These are phyloP conservation scores for Neostethus bicornis DNA, from an alignment of 2,797 vertebrate genomes.

Conservation along the genomic window DNA sequence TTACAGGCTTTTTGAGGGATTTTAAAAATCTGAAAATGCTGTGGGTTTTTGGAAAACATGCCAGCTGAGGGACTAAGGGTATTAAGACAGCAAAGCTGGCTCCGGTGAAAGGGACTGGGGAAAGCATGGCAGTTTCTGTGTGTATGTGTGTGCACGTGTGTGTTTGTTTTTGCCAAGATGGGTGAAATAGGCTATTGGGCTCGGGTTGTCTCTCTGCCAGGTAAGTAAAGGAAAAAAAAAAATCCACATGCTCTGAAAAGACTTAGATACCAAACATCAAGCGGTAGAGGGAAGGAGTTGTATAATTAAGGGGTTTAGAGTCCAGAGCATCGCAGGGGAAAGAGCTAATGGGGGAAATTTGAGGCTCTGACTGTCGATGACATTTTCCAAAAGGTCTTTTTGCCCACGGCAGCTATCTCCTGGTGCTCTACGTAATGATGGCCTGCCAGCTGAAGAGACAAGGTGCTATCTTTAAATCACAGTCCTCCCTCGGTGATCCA, in stretches of 20 bases:
- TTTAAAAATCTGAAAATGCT: constrained; percentile 69
- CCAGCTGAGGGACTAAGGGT: constrained; percentile 68
- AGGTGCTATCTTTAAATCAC: constrained; percentile 64
- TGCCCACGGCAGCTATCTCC: constrained; percentile 39
- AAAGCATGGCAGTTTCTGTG: constrained; percentile 15
- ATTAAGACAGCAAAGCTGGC: constrained; percentile 67
- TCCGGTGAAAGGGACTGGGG: constrained; percentile 44
- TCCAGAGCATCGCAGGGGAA: constrained; percentile 36
- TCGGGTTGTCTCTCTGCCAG: constrained; percentile 18
- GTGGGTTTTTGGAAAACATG: constrained; percentile 66
- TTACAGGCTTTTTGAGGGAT: constrained; percentile 70
- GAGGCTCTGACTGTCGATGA: constrained; percentile 60
- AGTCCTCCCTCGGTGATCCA: constrained; percentile 52
- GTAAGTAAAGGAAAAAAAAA: constrained; percentile 39
- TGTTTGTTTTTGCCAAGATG: constrained; percentile 40
- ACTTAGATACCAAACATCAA: constrained; percentile 42
- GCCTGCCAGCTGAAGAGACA: constrained; percentile 55
- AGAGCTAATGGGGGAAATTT: constrained; percentile 54
- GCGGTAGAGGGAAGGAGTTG: constrained; percentile 24
- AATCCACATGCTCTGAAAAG: constrained; percentile 44
- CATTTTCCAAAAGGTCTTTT: constrained; percentile 69
- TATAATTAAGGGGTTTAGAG: constrained; percentile 54
- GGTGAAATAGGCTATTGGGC: constrained; percentile 28
- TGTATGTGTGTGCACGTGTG: constrained; percentile 8
- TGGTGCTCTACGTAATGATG: constrained; percentile 57